Percentiles rank a stretch among this genome's conserved stretches.
phyloP scores from a whole-genome alignment of 2,797 vertebrate species.

The Lagorchestes hirsutus region DNA sequence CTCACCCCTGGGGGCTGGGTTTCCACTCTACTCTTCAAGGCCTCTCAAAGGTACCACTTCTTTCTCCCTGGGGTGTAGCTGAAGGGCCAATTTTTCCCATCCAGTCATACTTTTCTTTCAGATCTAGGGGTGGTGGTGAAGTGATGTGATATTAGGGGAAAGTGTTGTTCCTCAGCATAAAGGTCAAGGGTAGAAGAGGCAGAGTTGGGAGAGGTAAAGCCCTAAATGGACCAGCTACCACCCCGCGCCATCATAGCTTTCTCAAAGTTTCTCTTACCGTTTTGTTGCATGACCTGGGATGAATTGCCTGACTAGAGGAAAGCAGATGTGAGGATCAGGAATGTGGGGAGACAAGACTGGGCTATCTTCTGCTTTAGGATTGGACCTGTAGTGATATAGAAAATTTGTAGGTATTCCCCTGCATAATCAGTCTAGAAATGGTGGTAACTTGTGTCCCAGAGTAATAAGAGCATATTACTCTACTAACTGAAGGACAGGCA shows the following conservation, averaged over 20 bases:
- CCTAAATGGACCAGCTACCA: neutral
- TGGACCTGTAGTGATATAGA: conserved; percentile 34
- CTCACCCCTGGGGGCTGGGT: neutral
- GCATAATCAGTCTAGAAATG: neutral
- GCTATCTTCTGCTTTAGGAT: neutral
- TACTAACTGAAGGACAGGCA: neutral
- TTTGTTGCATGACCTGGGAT: conserved; percentile 64
- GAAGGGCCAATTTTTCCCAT: neutral
- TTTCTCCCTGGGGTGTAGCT: neutral
- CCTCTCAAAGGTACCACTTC: conserved; percentile 20
- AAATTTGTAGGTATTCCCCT: neutral
- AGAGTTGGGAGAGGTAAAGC: neutral
- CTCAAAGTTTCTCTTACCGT: conserved; percentile 66
- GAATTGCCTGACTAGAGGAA: neutral
- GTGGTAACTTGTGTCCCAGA: neutral
- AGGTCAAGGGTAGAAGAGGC: conserved; percentile 9
- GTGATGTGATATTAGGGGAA: neutral
- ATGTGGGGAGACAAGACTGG: neutral
- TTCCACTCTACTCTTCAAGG: neutral
- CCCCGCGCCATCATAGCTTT: no score
- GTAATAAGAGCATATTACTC: neutral
- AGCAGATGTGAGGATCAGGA: neutral
- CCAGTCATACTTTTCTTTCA: no score
- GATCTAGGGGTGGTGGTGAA: neutral
- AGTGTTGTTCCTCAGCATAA: neutral